Evolutionary conservation across 2,797 vertebrate species (phyloP), one percentile per base, ranked within the genome.

Genomic region (Chaetodon trifasciatus): DNA sequence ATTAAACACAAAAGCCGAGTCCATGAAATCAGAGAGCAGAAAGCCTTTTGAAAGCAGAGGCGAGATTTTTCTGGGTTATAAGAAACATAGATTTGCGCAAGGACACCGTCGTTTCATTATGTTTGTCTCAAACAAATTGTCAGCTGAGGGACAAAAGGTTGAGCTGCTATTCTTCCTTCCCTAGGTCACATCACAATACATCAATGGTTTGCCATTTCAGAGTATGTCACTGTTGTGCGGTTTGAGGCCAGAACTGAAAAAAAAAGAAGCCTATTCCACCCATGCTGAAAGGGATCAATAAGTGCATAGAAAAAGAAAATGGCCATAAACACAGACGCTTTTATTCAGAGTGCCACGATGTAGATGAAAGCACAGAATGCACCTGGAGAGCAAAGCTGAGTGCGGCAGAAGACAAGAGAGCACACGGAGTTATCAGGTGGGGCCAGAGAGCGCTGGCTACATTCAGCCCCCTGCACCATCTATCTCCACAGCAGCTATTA

Each of bases 1-100:
- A 91, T 93, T 90, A 91, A 92, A 90, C 78, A 90, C 75, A 85
- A 91, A 91, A 84, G 79, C 83, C 55, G 12, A 65, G 74, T 75
- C 84, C 58, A 53, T 81, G 71, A 89, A 89, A 89, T 86, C 75
- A 79, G 64, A 85, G 74, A 46, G 66, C 74, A 86, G 68, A 77
- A 62, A 79, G 58, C 53, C 70, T 81, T 89, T 86, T 86, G 23
- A 69, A 74, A 64, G 85, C 44, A 23, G 47, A 77, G 50, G 28
- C 40, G 7, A 61, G 52, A 75, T 74, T 82, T 77, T 66, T 78
- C 62, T 62, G n/a, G 28, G 49, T 84, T 74, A 55, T 52, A 49
- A 72, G 56, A 84, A 79, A 60, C 37, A 75, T 10, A 70, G 12
- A 69, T n/a, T 64, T 80, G 63, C 49, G 76, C 77, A 85, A 80